phyloP scores from a whole-genome alignment of 2,888 invertebrate species.

The Urechis unicinctus region DNA sequence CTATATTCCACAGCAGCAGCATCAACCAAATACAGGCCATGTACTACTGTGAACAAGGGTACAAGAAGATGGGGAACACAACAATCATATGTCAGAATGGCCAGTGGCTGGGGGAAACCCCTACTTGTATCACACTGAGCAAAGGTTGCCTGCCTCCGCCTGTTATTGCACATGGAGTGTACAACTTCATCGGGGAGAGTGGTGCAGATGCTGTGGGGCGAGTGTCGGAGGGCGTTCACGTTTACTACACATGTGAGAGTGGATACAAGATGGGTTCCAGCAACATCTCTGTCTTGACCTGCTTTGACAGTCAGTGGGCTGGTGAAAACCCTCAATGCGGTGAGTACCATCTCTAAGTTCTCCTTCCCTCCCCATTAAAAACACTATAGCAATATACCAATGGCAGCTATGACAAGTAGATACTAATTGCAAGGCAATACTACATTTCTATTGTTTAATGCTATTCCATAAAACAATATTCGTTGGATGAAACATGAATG shows the following conservation, averaged over 20 bases:
- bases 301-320: conserved; percentile 11
- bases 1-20: too few relatives aligned
- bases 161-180: conserved; percentile 5
- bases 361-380: too few relatives aligned
- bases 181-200: conserved; percentile 1
- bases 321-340: conserved; percentile 13
- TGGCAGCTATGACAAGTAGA: too few relatives aligned
- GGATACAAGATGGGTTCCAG: conserved; percentile 9
- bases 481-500: not conserved
- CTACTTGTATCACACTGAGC: conserved; percentile 6
- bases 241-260: conserved; percentile 12
- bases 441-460: not conserved
- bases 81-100: conserved; percentile 8
- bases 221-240: conserved; percentile 8
- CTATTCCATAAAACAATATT: not conserved
- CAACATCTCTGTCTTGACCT: conserved; percentile 6
- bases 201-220: not conserved
- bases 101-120: conserved; percentile 12
- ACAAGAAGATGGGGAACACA: conserved; percentile 49
- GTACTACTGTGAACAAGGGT: conserved; percentile 75
- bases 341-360: conserved; percentile 1
- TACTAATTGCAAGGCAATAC: too few relatives aligned
- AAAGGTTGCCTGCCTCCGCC: conserved; percentile 6
- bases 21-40: too few relatives aligned
- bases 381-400: too few relatives aligned